A percentile compares a stretch with the other conserved stretches of the same genome.
These are phyloP conservation scores for Drosophila hydei DNA, from an alignment of 1,140 invertebrate species.

Conservation along the genomic window DNA sequence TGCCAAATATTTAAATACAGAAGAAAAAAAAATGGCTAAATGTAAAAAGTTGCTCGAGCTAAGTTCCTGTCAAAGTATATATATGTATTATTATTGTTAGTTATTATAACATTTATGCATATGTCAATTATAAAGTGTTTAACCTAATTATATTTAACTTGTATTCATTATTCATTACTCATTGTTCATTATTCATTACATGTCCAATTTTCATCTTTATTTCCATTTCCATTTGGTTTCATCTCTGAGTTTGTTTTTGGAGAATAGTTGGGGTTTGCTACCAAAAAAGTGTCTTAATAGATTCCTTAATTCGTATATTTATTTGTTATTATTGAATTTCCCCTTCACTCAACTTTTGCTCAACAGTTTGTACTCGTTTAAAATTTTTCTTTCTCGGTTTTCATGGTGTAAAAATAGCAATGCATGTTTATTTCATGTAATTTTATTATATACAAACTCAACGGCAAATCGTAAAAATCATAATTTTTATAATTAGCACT, in stretches of 20 bases:
- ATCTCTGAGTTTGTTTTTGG: slow-evolving; percentile 51
- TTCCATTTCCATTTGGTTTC: neutral
- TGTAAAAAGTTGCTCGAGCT: slow-evolving; percentile 40
- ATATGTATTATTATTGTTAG: neutral
- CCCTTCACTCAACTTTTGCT: slow-evolving; percentile 46
- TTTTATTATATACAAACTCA: slow-evolving; percentile 68
- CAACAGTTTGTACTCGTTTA: slow-evolving; percentile 74
- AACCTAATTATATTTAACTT: slow-evolving; percentile 40
- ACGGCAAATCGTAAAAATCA: slow-evolving; percentile 56
- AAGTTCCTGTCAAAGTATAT: slow-evolving; percentile 29
- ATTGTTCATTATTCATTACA: slow-evolving; percentile 33
- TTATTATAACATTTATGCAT: slow-evolving; percentile 20
- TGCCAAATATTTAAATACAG: slow-evolving; percentile 11
- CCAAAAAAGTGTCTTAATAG: slow-evolving; percentile 30
- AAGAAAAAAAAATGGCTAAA: slow-evolving; percentile 33
- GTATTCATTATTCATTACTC: too few species aligned
- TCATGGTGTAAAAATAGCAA: slow-evolving; percentile 79
- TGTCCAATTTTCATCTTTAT: slow-evolving; percentile 8
- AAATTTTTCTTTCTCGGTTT: slow-evolving; percentile 12
- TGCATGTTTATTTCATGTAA: slow-evolving; percentile 34
- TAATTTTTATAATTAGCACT: slow-evolving; percentile 8
- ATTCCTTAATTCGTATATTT: neutral
- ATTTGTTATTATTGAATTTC: slow-evolving; percentile 31
- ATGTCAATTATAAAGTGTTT: slow-evolving; percentile 50
- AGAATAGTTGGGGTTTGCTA: slow-evolving; percentile 12